A percentile compares a stretch with the other conserved stretches of the same genome.
Evolutionary conservation across 2,888 invertebrate genomes (phyloP).

Genomic region (Clivina fossor): DNA sequence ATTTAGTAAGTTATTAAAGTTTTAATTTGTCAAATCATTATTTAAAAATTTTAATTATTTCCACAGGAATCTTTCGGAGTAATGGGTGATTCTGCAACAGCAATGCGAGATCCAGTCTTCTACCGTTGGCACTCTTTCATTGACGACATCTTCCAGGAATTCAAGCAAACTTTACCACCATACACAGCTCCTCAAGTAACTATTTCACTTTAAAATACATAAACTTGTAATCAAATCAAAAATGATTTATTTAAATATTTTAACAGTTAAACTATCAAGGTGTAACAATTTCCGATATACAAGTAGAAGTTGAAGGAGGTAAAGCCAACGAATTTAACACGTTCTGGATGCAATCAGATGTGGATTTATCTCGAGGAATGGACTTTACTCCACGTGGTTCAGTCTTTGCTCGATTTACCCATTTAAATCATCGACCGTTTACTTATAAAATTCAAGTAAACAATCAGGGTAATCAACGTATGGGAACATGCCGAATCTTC

Average conservation of each 20-base stretch:
- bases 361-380: constrained; percentile 73
- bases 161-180: constrained; percentile 67
- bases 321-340: constrained; percentile 61
- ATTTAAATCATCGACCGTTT: constrained; percentile 72
- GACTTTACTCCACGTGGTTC: constrained; percentile 75
- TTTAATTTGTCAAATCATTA: neutral
- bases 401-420: constrained; percentile 70
- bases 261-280: constrained; percentile 62
- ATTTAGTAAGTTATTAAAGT: constrained; percentile 57
- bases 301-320: constrained; percentile 56
- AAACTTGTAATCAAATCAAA: neutral
- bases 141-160: constrained; percentile 72
- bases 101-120: constrained; percentile 82
- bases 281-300: constrained; percentile 60
- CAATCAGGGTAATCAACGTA: constrained; percentile 56
- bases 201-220: no score
- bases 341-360: constrained; percentile 73
- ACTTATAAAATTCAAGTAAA: constrained; percentile 63
- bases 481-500: constrained; percentile 68
- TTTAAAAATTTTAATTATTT: constrained; percentile 2
- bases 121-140: constrained; percentile 80
- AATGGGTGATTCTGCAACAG: constrained; percentile 79
- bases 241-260: constrained; percentile 6
- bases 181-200: constrained; percentile 63
- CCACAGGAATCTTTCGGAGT: constrained; percentile 72